Percentiles rank a stretch among this genome's conserved stretches.
Conservation (phyloP, 2,888 invertebrate species). For the Trissolcus brochymenae region DNA sequence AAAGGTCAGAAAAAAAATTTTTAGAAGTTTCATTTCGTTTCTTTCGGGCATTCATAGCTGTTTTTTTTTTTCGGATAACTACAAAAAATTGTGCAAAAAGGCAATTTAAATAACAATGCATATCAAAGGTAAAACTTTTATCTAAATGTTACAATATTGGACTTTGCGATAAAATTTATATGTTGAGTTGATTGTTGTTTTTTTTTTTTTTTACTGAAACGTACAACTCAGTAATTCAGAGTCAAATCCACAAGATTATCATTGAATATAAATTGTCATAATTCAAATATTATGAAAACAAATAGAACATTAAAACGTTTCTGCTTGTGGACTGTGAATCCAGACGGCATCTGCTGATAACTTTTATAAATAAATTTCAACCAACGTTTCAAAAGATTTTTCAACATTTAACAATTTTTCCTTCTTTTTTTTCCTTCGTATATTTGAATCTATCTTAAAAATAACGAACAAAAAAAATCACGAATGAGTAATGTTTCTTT, state of each 20-base stretch:
- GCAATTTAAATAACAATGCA: conserved; percentile 12
- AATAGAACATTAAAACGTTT: conserved; percentile 6
- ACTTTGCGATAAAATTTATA: too few species aligned
- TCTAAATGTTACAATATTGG: conserved; percentile 7
- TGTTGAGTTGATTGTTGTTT: too few species aligned
- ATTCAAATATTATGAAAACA: conserved; percentile 28
- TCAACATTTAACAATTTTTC: not conserved
- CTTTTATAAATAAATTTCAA: conserved; percentile 5
- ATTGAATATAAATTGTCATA: conserved; percentile 14
- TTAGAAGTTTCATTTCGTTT: not conserved
- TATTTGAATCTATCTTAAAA: not conserved
- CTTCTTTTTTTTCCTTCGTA: not conserved
- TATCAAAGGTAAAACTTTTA: conserved; percentile 11
- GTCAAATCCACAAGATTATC: conserved; percentile 4
- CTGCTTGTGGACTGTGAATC: not conserved
- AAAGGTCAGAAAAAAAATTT: not conserved
- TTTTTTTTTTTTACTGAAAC: not conserved
- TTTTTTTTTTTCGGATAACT: too few species aligned
- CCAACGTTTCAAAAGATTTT: not conserved
- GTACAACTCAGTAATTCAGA: not conserved
- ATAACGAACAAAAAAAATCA: not conserved
- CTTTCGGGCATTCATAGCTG: too few species aligned
- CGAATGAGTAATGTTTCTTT: not conserved
- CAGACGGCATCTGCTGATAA: not conserved
- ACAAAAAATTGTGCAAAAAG: not conserved